Evolutionary conservation across 1,140 invertebrate genomes (phyloP).

Genomic region (Arctopsyche grandis): DNA sequence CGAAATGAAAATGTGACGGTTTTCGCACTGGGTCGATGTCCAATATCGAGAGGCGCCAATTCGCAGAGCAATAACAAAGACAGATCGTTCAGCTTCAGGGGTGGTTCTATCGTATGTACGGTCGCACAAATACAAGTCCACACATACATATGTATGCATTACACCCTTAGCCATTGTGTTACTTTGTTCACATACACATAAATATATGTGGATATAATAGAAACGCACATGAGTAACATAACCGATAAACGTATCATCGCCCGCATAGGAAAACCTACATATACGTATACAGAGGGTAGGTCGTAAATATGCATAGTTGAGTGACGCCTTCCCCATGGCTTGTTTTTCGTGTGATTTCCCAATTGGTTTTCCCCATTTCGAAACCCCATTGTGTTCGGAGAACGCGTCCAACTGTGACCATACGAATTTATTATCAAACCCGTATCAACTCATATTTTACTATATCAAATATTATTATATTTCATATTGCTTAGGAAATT

Average conservation of each 20-base stretch:
- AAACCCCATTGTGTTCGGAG: neutral
- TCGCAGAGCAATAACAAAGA: conserved; percentile 21
- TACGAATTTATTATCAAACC: conserved; percentile 6
- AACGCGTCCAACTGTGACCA: conserved; percentile 16
- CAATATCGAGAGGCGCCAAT: conserved; percentile 13
- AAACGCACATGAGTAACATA: neutral
- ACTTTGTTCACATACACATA: too few relatives aligned
- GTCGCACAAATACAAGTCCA: neutral
- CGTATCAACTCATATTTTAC: neutral
- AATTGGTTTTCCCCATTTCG: conserved; percentile 26
- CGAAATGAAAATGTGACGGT: neutral
- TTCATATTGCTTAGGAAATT: too few relatives aligned
- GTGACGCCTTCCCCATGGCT: conserved; percentile 27
- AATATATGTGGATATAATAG: neutral
- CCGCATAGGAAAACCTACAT: neutral
- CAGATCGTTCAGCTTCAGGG: conserved; percentile 2
- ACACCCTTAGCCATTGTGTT: too few relatives aligned
- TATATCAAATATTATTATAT: too few relatives aligned
- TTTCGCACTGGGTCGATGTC: conserved; percentile 14
- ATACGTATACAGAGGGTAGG: neutral
- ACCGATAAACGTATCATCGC: conserved; percentile 30
- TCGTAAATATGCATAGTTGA: conserved; percentile 38
- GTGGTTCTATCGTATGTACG: neutral
- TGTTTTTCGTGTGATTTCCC: conserved; percentile 39
- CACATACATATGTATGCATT: neutral